Percentiles rank a stretch among this genome's conserved stretches.
phyloP scores from a whole-genome alignment of 2,113 vertebrate species.

The Oxyruncus cristatus region DNA sequence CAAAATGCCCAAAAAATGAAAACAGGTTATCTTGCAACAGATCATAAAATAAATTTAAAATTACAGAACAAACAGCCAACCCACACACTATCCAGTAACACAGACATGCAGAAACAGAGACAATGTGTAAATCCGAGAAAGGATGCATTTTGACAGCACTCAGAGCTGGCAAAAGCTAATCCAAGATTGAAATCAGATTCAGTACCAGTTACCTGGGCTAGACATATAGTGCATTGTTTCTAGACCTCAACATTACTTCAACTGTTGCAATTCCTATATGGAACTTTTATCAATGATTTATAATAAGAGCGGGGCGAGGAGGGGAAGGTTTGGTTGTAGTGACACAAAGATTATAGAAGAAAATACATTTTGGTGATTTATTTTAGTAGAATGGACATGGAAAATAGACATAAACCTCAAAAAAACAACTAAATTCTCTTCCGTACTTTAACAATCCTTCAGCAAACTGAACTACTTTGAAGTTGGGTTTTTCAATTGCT shows the following conservation, averaged over 20 bases:
- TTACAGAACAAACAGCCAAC: neutral
- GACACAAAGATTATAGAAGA: neutral
- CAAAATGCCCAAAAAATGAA: neutral
- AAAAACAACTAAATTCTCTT: neutral
- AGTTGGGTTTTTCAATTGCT: neutral
- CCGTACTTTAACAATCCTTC: neutral
- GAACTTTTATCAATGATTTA: neutral
- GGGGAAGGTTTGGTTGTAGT: neutral
- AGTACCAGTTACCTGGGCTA: neutral
- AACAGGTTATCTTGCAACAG: neutral
- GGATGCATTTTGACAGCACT: neutral
- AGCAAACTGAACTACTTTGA: neutral
- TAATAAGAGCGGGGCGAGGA: rapidly evolving
- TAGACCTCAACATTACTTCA: neutral
- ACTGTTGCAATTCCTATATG: neutral
- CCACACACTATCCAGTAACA: neutral
- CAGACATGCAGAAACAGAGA: neutral
- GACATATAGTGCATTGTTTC: neutral
- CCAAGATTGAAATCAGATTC: neutral
- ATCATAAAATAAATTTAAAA: neutral
- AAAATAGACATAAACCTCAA: neutral
- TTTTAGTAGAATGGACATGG: neutral
- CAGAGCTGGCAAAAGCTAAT: neutral
- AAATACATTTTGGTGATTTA: neutral
- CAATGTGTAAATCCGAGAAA: neutral